Evolutionary conservation across 2,888 invertebrate species (phyloP).

Genomic region (Cosmorhoe ocellata): DNA sequence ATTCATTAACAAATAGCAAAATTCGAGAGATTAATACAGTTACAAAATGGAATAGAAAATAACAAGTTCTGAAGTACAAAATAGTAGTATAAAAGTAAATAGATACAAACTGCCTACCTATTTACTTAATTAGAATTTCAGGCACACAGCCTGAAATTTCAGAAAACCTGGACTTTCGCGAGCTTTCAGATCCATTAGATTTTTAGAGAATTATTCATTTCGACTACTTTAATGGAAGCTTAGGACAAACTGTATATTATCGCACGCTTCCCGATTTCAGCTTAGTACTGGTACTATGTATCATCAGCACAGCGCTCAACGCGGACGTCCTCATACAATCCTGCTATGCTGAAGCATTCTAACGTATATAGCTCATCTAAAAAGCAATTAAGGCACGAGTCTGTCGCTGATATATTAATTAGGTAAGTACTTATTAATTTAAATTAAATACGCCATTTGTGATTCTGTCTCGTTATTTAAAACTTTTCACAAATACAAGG

Average conservation of each 20-base stretch:
- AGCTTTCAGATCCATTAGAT: conserved; percentile 13
- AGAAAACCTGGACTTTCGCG: conserved; percentile 19
- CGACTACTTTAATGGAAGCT: conserved; percentile 25
- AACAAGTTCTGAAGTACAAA: too few species aligned
- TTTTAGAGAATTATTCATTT: conserved; percentile 19
- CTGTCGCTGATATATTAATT: conserved; percentile 6
- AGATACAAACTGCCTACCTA: too few species aligned
- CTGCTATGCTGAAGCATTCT: background rate
- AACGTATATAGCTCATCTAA: background rate
- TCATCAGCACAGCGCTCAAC: background rate
- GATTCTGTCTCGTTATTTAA: background rate
- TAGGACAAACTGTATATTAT: background rate
- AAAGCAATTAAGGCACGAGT: conserved; percentile 6
- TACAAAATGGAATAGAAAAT: too few species aligned
- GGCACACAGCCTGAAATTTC: conserved; percentile 20
- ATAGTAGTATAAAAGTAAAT: too few species aligned
- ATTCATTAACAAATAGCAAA: too few species aligned
- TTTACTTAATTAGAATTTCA: conserved; percentile 27
- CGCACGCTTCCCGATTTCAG: background rate
- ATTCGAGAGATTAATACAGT: too few species aligned
- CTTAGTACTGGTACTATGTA: background rate
- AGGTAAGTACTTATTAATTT: conserved; percentile 9
- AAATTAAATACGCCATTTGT: conserved; percentile 1
- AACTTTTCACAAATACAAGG: background rate
- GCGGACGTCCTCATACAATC: too few species aligned